Evolutionary conservation across 2,888 invertebrate genomes (phyloP), one percentile per base, ranked within the genome.

Genomic region (Platycheirus albimanus): DNA sequence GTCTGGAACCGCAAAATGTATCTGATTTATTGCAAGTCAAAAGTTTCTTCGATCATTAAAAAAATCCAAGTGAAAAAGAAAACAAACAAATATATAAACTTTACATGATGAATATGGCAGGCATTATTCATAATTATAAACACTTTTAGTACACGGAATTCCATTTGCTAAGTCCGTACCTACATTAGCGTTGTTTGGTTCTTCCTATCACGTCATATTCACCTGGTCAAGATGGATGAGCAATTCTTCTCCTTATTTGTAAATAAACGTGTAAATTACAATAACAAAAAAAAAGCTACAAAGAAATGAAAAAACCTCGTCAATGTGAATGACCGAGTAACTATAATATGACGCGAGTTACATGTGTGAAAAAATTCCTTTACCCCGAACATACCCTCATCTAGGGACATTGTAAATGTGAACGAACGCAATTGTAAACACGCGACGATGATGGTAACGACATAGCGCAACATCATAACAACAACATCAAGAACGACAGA

Each of bases 361-460:
- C 78, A 83, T 83, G 72, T 74, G 77, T 67, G 47, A 52, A 77
- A 51, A 45, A 30, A 77, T 56, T 61, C 41, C 52, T 36, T 41
- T 69, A n/a, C 24, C 36, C 47, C 54, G 6, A 19, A 3, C 24
- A 7, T 15, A 13, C 41, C 49, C 11, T 38, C 28, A 17, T 49
- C 56, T 19, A 3, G 17, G 5, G 15, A 24, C 6, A 47, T 51
- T 69, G 51, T 51, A 58, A 70, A 78, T 78, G 83, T 83, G 78
- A 83, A 78, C 72, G 78, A 83, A 83, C 83, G 83, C 83, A 72
- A 83, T 83, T 83, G 83, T 78, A 83, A 83, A 78, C 83, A 83
- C 78, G 83, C 78, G 78, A 83, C 78, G 72, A 64, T 58, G 64
- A 74, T n/a, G n/a, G n/a, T 6, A 33, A 61, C 83, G 67, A 67